Evolutionary conservation across 2,113 vertebrate genomes (phyloP).

Genomic region (Myodes glareolus): DNA sequence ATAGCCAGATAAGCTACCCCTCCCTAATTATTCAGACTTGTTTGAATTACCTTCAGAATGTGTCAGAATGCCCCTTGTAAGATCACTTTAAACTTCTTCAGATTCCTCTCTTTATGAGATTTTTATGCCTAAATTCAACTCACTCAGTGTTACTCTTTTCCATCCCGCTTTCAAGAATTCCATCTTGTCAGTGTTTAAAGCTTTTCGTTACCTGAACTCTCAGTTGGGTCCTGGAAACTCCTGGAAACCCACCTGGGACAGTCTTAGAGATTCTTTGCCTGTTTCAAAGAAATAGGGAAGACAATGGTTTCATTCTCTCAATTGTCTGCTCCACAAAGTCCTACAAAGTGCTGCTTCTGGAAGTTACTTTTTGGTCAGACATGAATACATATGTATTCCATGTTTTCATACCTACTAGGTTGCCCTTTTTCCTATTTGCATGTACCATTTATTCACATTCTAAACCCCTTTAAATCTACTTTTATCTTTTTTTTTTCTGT

Average conservation of each 20-base stretch:
- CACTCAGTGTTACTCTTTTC: too few species aligned
- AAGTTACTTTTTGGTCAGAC: background rate
- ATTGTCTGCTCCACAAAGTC: background rate
- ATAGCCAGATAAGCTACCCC: background rate
- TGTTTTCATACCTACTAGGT: background rate
- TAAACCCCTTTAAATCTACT: background rate
- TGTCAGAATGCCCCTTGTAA: background rate
- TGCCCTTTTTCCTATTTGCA: background rate
- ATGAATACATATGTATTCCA: background rate
- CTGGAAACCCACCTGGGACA: background rate
- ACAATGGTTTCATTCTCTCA: background rate
- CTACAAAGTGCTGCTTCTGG: background rate
- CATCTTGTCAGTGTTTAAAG: background rate
- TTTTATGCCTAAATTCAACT: too few species aligned
- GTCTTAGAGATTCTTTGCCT: background rate
- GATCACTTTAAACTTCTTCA: background rate
- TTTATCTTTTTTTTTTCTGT: background rate
- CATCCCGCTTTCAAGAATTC: background rate
- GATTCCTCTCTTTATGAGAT: background rate
- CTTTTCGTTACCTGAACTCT: background rate
- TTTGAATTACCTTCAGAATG: background rate
- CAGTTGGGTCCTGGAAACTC: background rate
- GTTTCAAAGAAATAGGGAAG: background rate
- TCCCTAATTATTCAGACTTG: background rate
- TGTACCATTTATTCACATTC: background rate